These are phyloP conservation scores for Pterobdella sp. DNA, from an alignment of 2,888 invertebrate genomes.

Conservation along the genomic window DNA sequence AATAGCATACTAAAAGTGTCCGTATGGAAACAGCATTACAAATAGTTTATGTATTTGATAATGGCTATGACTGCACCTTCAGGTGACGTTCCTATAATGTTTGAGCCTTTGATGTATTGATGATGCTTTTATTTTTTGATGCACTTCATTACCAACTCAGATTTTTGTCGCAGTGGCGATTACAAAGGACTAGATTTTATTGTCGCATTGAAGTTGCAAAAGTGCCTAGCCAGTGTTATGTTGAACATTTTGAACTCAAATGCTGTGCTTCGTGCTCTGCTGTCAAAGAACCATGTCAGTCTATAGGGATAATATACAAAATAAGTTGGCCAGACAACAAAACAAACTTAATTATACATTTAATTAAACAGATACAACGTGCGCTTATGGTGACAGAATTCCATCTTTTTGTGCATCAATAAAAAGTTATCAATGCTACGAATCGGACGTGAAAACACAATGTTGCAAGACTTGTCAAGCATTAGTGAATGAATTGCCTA, in stretches of 20 bases:
- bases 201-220: neutral
- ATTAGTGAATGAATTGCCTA: too few relatives aligned
- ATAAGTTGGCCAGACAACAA: neutral
- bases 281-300: slow-evolving; percentile 14
- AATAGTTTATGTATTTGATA: too few relatives aligned
- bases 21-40: too few relatives aligned
- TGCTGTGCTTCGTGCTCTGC: slow-evolving; percentile 31
- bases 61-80: too few relatives aligned
- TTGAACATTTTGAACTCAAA: slow-evolving; percentile 13
- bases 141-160: slow-evolving; percentile 32
- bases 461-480: slow-evolving; percentile 15
- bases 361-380: slow-evolving; percentile 14
- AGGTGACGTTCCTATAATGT: neutral
- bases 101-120: neutral
- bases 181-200: slow-evolving; percentile 27
- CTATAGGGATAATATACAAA: neutral
- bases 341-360: neutral
- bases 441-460: neutral
- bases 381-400: slow-evolving; percentile 32
- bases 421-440: neutral
- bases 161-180: slow-evolving; percentile 39
- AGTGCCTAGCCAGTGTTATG: slow-evolving; percentile 30
- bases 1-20: too few relatives aligned
- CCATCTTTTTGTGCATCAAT: slow-evolving; percentile 8
- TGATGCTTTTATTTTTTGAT: too few relatives aligned